These are phyloP conservation scores for Sarcophaga bullata DNA, from an alignment of 1,140 invertebrate species.

Conservation along the genomic window DNA sequence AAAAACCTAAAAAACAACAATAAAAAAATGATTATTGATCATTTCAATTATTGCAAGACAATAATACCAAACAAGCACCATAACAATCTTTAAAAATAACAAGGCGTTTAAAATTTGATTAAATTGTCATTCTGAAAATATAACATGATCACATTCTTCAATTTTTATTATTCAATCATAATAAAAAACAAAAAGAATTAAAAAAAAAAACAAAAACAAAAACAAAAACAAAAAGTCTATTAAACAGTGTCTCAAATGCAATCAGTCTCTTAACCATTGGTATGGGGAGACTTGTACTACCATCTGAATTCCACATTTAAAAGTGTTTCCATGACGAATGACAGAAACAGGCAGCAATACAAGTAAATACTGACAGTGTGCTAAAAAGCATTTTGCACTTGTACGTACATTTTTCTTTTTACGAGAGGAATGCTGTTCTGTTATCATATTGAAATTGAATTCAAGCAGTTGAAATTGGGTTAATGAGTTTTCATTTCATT, in stretches of 20 bases:
- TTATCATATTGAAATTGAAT: background rate
- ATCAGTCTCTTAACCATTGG: background rate
- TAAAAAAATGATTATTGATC: constrained; percentile 28
- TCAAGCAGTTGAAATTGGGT: constrained; percentile 27
- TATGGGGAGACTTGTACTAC: background rate
- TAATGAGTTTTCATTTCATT: constrained; percentile 33
- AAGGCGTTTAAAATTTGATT: constrained; percentile 1
- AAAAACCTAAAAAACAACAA: background rate
- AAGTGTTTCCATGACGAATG: background rate
- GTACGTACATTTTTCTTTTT: background rate
- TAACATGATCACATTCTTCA: constrained; percentile 31
- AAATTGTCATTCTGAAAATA: constrained; percentile 30
- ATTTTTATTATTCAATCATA: background rate
- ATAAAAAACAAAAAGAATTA: background rate
- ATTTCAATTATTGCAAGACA: constrained; percentile 24
- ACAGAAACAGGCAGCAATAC: background rate
- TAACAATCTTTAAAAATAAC: too few species aligned
- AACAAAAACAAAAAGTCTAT: background rate
- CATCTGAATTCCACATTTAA: background rate
- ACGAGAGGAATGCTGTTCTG: too few species aligned
- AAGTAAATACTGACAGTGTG: background rate
- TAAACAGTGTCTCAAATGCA: background rate
- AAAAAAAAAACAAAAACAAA: too few species aligned
- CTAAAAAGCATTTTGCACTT: background rate
- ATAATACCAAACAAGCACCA: background rate